Conservation (phyloP, 2,888 invertebrate genomes). For the Agapostemon virescens region DNA sequence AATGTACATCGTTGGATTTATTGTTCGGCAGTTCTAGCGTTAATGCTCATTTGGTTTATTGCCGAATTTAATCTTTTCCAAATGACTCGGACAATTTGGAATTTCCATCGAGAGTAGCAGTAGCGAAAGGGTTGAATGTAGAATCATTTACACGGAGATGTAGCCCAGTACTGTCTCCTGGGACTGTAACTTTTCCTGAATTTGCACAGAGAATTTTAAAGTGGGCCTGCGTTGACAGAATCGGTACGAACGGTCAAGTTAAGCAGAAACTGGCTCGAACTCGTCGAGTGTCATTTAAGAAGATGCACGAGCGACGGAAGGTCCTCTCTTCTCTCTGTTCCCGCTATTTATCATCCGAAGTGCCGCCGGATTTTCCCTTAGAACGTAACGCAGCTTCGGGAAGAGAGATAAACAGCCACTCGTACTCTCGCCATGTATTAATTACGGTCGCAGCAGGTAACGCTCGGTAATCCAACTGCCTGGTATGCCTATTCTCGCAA, state of each 20-base stretch:
- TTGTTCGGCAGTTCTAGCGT: too few relatives aligned
- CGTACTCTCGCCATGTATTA: conserved; percentile 59
- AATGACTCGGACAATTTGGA: too few relatives aligned
- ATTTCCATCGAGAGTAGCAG: too few relatives aligned
- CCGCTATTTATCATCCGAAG: conserved; percentile 53
- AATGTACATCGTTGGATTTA: too few relatives aligned
- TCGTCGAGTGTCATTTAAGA: conserved; percentile 21
- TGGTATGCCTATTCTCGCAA: conserved; percentile 10
- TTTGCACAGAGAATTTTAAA: neutral
- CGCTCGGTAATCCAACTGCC: conserved; percentile 31
- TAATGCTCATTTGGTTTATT: too few relatives aligned
- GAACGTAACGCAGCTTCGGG: conserved; percentile 43
- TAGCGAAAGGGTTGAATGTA: neutral
- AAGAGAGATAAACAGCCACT: conserved; percentile 60
- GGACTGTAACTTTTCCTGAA: neutral
- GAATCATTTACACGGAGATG: too few relatives aligned
- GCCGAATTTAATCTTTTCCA: too few relatives aligned
- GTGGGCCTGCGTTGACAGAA: neutral
- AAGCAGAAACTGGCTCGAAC: neutral
- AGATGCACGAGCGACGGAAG: conserved; percentile 19
- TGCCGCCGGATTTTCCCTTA: conserved; percentile 32
- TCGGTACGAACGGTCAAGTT: neutral
- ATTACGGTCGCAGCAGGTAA: conserved; percentile 51
- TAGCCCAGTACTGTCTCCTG: too few relatives aligned
- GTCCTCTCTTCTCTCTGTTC: neutral